Base-by-base conservation (phyloP, 2,113 vertebrate species). In the Turdus rufiventris region DNA sequence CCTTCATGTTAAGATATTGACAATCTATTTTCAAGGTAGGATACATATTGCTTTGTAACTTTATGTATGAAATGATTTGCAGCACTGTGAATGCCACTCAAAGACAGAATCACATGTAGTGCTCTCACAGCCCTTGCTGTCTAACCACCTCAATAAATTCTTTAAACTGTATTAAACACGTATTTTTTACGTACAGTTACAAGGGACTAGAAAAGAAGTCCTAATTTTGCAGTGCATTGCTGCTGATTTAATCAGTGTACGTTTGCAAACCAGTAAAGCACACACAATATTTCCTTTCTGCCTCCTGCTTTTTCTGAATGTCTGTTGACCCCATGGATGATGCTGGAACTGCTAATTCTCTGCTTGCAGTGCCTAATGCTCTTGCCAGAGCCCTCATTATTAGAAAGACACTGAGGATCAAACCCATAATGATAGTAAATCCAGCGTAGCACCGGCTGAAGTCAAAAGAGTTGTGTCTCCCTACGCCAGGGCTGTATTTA, bases 381-480 rank as follows among this genome's bases (percentile, higher is more conserved):
- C 76, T 93, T 91, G 71, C 63, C 89, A 75, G 34, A 70, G 36
- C 38, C 20, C 28, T 92, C 66, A 56, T 91, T 82, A 82, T 74
- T 90, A 77, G 61, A 36, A 16, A 76, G 83, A 92, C 48, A 79
- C 81, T 33, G 67, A 90, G 82, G 54, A 94, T 93, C 78, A 94
- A 88, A 91, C 36, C 93, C 78, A 80, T 60, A 78, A 51, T 0
- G 0, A 83, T 78, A 73, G 72, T 90, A 96, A 96, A 38, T 85
- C 74, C 89, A 91, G 56, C 2, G 0, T 6, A 80, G 45, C 68
- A 42, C 25, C 25, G 26, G 53, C 89, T 71, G 67, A 91, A 96
- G 71, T 84, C 79, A 83, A n/a, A 91, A 73, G 54, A 85, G 60
- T 53, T 85, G 21, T 77, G 34, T 48, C 23, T 95, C 38, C 42